Evolutionary conservation across 2,113 vertebrate species (phyloP).

Genomic region (Nesoenas mayeri): DNA sequence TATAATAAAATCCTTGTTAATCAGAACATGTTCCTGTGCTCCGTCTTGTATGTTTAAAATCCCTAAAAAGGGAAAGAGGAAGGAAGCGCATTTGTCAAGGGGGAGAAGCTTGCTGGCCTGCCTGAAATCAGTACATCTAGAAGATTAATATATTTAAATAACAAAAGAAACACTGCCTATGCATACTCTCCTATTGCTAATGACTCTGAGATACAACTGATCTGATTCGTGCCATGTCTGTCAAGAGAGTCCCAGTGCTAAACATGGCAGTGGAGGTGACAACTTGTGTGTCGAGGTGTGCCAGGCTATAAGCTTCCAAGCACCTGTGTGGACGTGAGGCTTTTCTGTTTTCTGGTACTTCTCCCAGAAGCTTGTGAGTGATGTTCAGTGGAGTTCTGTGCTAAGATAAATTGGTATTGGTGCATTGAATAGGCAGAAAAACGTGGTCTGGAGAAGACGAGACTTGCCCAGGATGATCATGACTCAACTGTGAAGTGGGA

Average conservation of each 20-base stretch:
- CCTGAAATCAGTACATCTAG: background rate
- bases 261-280: background rate
- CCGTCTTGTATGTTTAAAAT: background rate
- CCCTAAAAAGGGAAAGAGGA: background rate
- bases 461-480: background rate
- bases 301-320: background rate
- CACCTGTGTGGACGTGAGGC: background rate
- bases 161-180: background rate
- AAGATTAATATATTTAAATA: background rate
- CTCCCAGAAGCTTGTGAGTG: background rate
- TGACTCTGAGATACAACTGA: background rate
- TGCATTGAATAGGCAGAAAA: background rate
- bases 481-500: background rate
- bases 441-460: background rate
- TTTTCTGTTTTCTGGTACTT: background rate
- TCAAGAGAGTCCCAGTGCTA: background rate
- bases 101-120: background rate
- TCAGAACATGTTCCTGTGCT: background rate
- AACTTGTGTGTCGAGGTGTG: background rate
- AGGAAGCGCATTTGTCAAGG: background rate
- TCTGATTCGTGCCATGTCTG: fast-evolving
- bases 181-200: background rate
- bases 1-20: slow-evolving; percentile 29
- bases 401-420: background rate
- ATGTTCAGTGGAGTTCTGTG: background rate